Percentiles rank a stretch among this genome's conserved stretches.
phyloP scores from a whole-genome alignment of 2,797 vertebrate species.

The Lutjanus argentimaculatus region DNA sequence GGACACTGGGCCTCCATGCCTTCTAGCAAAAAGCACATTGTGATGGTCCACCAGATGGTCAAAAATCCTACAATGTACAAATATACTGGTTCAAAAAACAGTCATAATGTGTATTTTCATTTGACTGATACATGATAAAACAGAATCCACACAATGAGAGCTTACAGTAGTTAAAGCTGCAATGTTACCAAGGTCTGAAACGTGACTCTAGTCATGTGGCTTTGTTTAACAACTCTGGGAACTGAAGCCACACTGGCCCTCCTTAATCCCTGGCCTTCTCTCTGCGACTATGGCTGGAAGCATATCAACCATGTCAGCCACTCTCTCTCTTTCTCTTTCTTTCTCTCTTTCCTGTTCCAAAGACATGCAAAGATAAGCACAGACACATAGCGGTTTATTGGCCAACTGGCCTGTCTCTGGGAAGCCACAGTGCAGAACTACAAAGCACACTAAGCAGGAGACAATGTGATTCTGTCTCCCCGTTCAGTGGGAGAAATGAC shows the following conservation, averaged over 20 bases:
- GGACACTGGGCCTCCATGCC: neutral
- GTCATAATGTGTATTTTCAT: neutral
- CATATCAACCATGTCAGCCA: conserved; percentile 50
- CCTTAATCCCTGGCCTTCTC: conserved; percentile 50
- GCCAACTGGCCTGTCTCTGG: conserved; percentile 43
- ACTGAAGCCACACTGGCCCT: conserved; percentile 54
- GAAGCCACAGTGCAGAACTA: conserved; percentile 46
- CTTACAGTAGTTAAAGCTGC: conserved; percentile 44
- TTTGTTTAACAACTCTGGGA: conserved; percentile 73
- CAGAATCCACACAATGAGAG: conserved; percentile 21
- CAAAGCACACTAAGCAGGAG: conserved; percentile 55
- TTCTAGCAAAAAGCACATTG: conserved; percentile 11
- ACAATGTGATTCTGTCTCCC: conserved; percentile 54
- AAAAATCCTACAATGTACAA: neutral
- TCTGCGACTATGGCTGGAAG: conserved; percentile 45
- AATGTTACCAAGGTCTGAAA: conserved; percentile 54
- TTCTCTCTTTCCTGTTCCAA: conserved; percentile 34
- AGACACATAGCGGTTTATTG: conserved; percentile 38
- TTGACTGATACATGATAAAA: conserved; percentile 34
- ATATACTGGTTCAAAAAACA: conserved; percentile 7
- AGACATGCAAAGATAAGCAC: conserved; percentile 60
- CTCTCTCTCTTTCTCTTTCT: conserved; percentile 19
- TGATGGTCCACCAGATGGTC: conserved; percentile 21
- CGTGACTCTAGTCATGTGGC: conserved; percentile 67
- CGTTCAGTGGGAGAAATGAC: conserved; percentile 56